Conservation (phyloP, 1,140 invertebrate genomes). For the Vanessa atalanta region DNA sequence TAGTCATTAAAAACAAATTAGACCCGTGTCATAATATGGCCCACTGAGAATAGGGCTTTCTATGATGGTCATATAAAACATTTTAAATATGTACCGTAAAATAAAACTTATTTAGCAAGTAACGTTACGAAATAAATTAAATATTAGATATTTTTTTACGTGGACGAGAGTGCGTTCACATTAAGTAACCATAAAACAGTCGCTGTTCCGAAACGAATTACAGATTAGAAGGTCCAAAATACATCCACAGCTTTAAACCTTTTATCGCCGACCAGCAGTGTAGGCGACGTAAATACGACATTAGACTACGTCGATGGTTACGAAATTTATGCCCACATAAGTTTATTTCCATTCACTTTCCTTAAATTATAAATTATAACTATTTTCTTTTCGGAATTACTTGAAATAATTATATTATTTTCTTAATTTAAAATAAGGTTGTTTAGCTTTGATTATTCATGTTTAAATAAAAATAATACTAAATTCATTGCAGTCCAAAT, state of each 20-base stretch:
- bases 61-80: slow-evolving; percentile 9
- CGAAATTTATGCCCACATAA: background rate
- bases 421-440: too few species aligned
- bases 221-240: slow-evolving; percentile 46
- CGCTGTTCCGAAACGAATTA: slow-evolving; percentile 41
- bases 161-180: slow-evolving; percentile 33
- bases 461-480: too few species aligned
- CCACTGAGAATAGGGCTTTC: slow-evolving; percentile 5
- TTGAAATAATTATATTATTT: too few species aligned
- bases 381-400: too few species aligned
- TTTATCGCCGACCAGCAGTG: slow-evolving; percentile 47
- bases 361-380: background rate
- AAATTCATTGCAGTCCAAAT: too few species aligned
- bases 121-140: background rate
- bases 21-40: background rate
- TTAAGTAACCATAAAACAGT: slow-evolving; percentile 42
- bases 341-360: background rate
- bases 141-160: slow-evolving; percentile 19
- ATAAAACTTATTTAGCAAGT: slow-evolving; percentile 6
- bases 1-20: slow-evolving; percentile 27
- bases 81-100: slow-evolving; percentile 10
- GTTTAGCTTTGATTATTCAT: too few species aligned
- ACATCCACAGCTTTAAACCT: slow-evolving; percentile 52
- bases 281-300: slow-evolving; percentile 46
- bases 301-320: slow-evolving; percentile 27